Conservation (phyloP, 2,888 invertebrate genomes). For the Parnassius apollo region DNA sequence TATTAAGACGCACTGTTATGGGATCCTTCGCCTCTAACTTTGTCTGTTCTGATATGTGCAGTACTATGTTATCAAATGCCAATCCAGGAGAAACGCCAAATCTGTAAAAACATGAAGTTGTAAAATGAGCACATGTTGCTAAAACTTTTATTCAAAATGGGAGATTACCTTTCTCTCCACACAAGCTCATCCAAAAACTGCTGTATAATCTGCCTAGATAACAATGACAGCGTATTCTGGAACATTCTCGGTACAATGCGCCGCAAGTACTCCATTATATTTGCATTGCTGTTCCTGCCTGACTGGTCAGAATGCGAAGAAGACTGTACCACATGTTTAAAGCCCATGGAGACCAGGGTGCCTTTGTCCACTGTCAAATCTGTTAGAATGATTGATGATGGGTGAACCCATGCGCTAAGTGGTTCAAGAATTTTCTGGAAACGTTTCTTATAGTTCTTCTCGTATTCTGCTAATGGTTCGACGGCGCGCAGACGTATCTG, state of each 20-base stretch:
- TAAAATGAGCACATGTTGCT: neutral
- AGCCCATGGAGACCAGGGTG: constrained; percentile 89
- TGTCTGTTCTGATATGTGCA: constrained; percentile 90
- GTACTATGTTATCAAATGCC: constrained; percentile 90
- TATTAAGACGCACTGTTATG: constrained; percentile 83
- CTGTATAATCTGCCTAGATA: constrained; percentile 93
- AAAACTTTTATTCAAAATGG: neutral
- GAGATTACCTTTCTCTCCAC: constrained; percentile 87
- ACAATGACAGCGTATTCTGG: constrained; percentile 90
- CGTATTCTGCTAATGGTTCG: constrained; percentile 89
- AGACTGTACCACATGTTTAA: constrained; percentile 87
- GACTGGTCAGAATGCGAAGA: constrained; percentile 69
- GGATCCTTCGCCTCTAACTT: constrained; percentile 83
- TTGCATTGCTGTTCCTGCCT: constrained; percentile 83
- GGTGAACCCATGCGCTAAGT: constrained; percentile 88
- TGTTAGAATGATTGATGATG: constrained; percentile 87
- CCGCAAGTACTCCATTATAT: constrained; percentile 93
- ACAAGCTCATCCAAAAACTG: constrained; percentile 94
- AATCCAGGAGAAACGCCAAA: constrained; percentile 88
- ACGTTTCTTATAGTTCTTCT: constrained; percentile 89
- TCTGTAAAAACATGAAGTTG: constrained; percentile 49
- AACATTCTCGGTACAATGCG: constrained; percentile 95
- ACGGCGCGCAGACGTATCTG: constrained; percentile 89
- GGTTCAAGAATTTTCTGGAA: constrained; percentile 92
- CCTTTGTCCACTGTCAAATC: constrained; percentile 92